phyloP scores from a whole-genome alignment of 2,888 invertebrate genomes.

The Micoletzkya japonica region DNA sequence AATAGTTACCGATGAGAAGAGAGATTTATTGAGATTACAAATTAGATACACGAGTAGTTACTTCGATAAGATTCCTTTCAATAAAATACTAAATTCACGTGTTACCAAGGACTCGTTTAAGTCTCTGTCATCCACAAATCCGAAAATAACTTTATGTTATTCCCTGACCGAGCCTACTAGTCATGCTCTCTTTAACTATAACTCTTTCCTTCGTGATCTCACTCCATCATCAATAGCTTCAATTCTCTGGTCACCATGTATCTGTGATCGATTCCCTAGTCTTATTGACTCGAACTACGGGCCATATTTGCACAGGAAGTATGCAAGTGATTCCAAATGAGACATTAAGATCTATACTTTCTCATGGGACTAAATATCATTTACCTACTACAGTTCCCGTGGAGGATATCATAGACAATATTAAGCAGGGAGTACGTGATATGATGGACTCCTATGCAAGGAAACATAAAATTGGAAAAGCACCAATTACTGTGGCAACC shows the following conservation, averaged over 20 bases:
- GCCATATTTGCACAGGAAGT: not conserved
- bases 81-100: not conserved
- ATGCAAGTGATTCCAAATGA: not conserved
- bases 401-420: no score
- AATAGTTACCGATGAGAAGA: not conserved
- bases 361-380: not conserved
- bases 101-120: not conserved
- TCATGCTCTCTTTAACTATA: not conserved
- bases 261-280: not conserved
- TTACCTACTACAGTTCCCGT: not conserved
- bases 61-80: not conserved
- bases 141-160: not conserved
- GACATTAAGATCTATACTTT: no score
- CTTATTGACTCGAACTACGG: no score
- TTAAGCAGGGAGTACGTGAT: no score
- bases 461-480: no score
- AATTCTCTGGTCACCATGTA: not conserved
- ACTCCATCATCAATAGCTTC: not conserved
- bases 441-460: no score
- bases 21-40: not conserved
- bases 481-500: not conserved
- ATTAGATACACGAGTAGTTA: not conserved
- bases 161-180: not conserved
- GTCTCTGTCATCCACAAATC: not conserved
- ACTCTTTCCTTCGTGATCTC: not conserved